Conservation (phyloP, 2,888 invertebrate species). For the Agrotis puta region DNA sequence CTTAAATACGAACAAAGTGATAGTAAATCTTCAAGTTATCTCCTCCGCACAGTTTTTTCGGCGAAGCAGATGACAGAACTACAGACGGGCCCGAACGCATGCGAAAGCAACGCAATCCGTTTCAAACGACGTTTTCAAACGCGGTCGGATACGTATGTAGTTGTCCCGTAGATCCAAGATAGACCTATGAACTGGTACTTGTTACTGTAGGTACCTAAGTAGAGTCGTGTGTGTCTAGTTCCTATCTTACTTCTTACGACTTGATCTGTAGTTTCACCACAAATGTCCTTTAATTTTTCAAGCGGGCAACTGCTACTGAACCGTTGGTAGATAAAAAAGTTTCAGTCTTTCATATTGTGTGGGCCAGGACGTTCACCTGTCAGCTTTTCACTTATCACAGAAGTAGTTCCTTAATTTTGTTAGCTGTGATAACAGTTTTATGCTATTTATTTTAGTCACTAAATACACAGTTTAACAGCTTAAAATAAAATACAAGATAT, state of each 20-base stretch:
- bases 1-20: slow-evolving; percentile 16
- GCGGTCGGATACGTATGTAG: slow-evolving; percentile 44
- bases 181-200: neutral
- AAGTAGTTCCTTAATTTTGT: neutral
- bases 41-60: slow-evolving; percentile 5
- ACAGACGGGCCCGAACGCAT: slow-evolving; percentile 30
- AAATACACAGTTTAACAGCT: neutral
- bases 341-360: neutral
- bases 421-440: neutral
- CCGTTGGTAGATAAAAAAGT: neutral
- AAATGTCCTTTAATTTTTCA: neutral
- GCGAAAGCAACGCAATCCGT: slow-evolving; percentile 47
- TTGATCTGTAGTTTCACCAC: neutral
- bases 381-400: neutral
- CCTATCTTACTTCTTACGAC: slow-evolving; percentile 1
- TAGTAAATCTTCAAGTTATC: slow-evolving; percentile 3
- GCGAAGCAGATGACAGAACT: slow-evolving; percentile 10
- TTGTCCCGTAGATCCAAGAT: neutral
- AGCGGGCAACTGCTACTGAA: neutral
- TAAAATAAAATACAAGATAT: neutral
- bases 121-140: slow-evolving; percentile 35
- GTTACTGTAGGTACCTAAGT: slow-evolving; percentile 28
- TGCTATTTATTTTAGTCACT: slow-evolving; percentile 17
- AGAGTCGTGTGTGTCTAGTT: slow-evolving; percentile 49
- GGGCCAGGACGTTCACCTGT: neutral